Evolutionary conservation across 1,140 invertebrate species (phyloP).

Genomic region (Penaeus japonicus): DNA sequence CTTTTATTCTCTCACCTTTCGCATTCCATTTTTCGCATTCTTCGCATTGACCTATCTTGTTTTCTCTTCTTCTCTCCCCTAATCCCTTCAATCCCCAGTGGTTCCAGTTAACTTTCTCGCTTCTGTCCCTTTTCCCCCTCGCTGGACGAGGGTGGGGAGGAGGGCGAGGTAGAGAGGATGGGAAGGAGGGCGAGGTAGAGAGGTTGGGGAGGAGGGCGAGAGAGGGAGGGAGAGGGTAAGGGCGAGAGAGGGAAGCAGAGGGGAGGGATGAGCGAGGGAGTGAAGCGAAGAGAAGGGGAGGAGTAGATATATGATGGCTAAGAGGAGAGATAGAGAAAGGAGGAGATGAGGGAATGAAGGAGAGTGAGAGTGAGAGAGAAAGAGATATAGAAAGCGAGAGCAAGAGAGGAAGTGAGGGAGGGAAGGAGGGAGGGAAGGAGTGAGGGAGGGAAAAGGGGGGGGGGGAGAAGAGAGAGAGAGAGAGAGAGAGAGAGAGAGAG

Average conservation of each 20-base stretch:
- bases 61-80: no score
- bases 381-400: background rate
- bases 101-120: no score
- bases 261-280: background rate
- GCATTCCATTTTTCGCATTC: no score
- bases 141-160: background rate
- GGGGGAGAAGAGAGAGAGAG: slow-evolving; percentile 25
- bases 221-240: background rate
- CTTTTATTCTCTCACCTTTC: no score
- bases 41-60: no score
- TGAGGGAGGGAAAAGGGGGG: slow-evolving; percentile 7
- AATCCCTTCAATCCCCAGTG: no score
- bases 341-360: background rate
- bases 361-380: background rate
- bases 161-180: background rate
- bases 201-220: background rate
- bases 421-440: background rate
- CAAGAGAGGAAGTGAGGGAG: background rate
- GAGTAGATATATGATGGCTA: background rate
- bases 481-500: no score
- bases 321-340: background rate
- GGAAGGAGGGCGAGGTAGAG: background rate
- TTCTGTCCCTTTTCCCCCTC: no score
- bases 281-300: background rate
- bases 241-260: background rate